phyloP scores from a whole-genome alignment of 2,797 vertebrate species.

The Pteronotus mesoamericanus region DNA sequence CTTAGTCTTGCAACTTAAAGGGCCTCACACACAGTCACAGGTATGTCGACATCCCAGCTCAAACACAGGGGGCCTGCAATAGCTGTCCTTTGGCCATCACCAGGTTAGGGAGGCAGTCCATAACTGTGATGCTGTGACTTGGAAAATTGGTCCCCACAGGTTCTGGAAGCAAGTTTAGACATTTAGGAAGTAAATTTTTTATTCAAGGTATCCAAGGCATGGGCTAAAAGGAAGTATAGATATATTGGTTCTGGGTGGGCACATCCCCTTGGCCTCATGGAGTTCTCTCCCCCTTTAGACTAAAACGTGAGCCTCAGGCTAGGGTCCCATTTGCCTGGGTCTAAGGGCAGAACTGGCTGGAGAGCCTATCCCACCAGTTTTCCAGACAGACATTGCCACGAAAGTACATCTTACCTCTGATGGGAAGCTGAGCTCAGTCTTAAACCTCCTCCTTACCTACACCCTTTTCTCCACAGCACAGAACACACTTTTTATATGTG shows the following conservation, averaged over 20 bases:
- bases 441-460: not conserved
- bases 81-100: not conserved
- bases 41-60: not conserved
- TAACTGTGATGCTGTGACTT: not conserved
- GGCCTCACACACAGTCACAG: accelerated
- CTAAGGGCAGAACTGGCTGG: not conserved
- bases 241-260: not conserved
- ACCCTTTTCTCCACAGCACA: not conserved
- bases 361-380: not conserved
- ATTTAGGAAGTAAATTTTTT: not conserved
- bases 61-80: not conserved
- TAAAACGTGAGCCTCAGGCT: not conserved
- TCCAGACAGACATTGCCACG: not conserved
- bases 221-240: not conserved
- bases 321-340: not conserved
- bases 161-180: not conserved
- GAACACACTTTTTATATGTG: not conserved
- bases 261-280: not conserved
- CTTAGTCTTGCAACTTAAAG: not conserved
- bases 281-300: not conserved
- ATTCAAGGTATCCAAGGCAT: not conserved
- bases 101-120: no score
- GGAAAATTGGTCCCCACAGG: not conserved
- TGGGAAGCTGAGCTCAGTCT: not conserved
- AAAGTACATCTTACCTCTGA: not conserved